These are phyloP conservation scores for Apis cerana DNA, from an alignment of 1,140 invertebrate species.

Conservation along the genomic window DNA sequence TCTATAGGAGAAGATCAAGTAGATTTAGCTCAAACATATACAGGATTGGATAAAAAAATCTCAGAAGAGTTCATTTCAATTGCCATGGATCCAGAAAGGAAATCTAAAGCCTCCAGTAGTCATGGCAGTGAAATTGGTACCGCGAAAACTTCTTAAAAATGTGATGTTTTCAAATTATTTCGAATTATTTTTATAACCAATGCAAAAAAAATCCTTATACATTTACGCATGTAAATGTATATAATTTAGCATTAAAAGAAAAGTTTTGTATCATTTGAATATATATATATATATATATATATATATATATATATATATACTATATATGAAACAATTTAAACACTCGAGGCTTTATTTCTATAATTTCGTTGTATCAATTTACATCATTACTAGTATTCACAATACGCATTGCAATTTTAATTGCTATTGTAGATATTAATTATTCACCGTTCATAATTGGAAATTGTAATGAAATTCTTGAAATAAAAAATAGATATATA, in stretches of 20 bases:
- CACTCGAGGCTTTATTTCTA: constrained; percentile 1
- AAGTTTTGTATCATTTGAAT: neutral
- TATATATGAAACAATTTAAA: neutral
- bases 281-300: neutral
- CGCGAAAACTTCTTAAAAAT: constrained; percentile 51
- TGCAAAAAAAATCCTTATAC: neutral
- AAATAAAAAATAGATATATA: neutral
- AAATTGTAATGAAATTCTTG: neutral
- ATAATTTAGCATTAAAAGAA: neutral
- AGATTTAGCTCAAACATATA: constrained; percentile 82
- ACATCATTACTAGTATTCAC: neutral
- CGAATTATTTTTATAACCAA: neutral
- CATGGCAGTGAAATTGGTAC: constrained; percentile 75
- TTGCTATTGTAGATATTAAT: constrained; percentile 1
- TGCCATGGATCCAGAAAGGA: constrained; percentile 80
- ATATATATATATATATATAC: neutral
- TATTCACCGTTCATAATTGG: neutral
- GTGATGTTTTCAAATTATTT: neutral
- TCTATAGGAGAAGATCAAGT: constrained; percentile 75
- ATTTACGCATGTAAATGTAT: neutral
- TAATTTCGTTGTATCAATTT: neutral
- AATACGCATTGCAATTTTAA: neutral
- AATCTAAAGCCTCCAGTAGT: constrained; percentile 76
- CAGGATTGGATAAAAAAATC: constrained; percentile 83
- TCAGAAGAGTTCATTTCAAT: constrained; percentile 84